These are phyloP conservation scores for Tiliacea citrago DNA, from an alignment of 2,888 invertebrate species.

Conservation along the genomic window DNA sequence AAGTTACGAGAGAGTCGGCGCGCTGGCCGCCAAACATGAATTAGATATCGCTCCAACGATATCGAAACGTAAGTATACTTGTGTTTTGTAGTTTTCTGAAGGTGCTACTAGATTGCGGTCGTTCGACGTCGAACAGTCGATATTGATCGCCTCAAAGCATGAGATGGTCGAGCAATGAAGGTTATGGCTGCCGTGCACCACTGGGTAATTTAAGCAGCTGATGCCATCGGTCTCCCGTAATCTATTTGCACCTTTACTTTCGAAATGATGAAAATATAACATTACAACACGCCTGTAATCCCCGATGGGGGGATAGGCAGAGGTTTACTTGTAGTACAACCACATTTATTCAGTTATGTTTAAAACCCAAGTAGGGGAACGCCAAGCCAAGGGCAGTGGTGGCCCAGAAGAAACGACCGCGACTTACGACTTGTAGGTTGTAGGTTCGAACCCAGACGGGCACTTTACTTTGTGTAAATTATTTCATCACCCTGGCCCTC, in stretches of 20 bases:
- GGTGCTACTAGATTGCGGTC: neutral
- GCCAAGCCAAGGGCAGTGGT: no score
- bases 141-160: neutral
- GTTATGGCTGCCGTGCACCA: neutral
- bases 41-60: constrained; percentile 89
- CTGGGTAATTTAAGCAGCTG: neutral
- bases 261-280: neutral
- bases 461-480: no score
- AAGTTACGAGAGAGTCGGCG: constrained; percentile 72
- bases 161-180: neutral
- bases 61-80: constrained; percentile 87
- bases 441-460: no score
- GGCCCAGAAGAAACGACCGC: no score
- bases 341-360: no score
- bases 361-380: no score
- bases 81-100: neutral
- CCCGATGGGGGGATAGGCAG: no score
- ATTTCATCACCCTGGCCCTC: no score
- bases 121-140: neutral
- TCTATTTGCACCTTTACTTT: neutral
- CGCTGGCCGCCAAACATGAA: constrained; percentile 83
- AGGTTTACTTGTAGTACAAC: no score
- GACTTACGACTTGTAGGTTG: no score
- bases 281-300: no score
- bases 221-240: neutral